Evolutionary conservation across 2,888 invertebrate genomes (phyloP), one percentile per base, ranked within the genome.

Genomic region (Sussaba pulchella): DNA sequence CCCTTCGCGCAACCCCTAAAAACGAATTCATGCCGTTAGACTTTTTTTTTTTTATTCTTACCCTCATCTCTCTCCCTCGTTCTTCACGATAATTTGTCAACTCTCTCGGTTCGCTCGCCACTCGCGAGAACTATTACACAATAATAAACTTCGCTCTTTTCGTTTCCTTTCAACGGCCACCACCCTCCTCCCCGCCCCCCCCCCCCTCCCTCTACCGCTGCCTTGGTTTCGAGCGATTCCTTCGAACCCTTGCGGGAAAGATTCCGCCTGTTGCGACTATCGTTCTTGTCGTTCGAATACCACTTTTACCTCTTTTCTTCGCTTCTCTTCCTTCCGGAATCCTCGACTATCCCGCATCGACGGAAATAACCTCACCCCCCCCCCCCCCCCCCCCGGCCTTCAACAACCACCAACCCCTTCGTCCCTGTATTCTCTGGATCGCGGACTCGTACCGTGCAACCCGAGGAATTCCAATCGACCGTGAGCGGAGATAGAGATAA

Each of bases 121-220:
- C n/a, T n/a, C n/a, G n/a, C n/a, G n/a, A 41, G n/a, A 54, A 24
- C 75, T 54, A 36, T 52, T 80, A 71, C 80, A 63, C 76, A 76
- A 80, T 80, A 76, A 80, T 80, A 80, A 80, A 81, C 81, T 82
- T 77, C 54, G 31, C 79, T 75, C 54, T 54, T 72, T 69, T 57
- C 66, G 24, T 41, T 39, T 21, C 12, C 70, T 73, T 66, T 66
- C 10, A 39, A 54, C 31, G 17, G 24, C 50, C 64, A 36, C 50
- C 52, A 19, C 4, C 47, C 57, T 59, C 45, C 66, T 36, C 47
- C n/a, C n/a, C n/a, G n/a, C n/a, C n/a, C n/a, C n/a, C n/a, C n/a
- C 21, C 19, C 31, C 17, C 36, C 59, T 36, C 24, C 36, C 54
- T 17, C 14, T 54, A 17, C 45, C 45, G 14, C 45, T 17, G n/a